Evolutionary conservation across 2,113 vertebrate species (phyloP), one percentile per base, ranked within the genome.

Genomic region (Amphiprion ocellaris): DNA sequence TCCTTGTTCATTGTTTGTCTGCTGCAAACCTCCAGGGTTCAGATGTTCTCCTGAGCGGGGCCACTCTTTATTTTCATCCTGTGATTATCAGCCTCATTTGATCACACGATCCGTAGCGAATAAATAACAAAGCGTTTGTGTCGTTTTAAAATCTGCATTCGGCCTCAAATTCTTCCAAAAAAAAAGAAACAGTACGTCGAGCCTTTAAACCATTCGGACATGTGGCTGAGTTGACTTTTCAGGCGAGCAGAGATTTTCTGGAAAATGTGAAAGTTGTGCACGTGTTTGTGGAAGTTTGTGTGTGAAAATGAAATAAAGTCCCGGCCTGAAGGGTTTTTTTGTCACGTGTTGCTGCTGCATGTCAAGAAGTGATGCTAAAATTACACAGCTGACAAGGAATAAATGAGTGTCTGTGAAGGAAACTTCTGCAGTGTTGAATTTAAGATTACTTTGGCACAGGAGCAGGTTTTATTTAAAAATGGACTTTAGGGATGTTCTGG

Each of bases 221-320:
- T 55, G 55, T 56, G 74, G 56, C 19, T 17, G 58, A 67, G 39
- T 1, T 44, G 49, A 62, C 23, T 33, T 66, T 26, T 70, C 17
- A 64, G 56, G 47, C 41, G 37, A 64, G 67, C 17, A 28, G 68
- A 15, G 55, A 23, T 46, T 77, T 76, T 30, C 68, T 55, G 30
- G 58, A 77, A 75, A 73, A 83, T 56, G 39, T 55, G 66, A 82
- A 70, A 54, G 52, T 21, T 75, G 19, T 89, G 14, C n/a, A 19
- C 70, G 69, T 21, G 61, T 54, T 55, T 47, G 28, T 21, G 54
- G 17, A n/a, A 61, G 65, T 84, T 58, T 77, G 10, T 70, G 52
- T 81, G 19, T 81, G 30, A 66, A 17, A 69, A 47, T 84, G 50
- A 90, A 93, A 89, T 91, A 93, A 93, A 91, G 73, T 59, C 62